Conservation (phyloP, 2,113 vertebrate genomes). For the Atrichornis clamosus region DNA sequence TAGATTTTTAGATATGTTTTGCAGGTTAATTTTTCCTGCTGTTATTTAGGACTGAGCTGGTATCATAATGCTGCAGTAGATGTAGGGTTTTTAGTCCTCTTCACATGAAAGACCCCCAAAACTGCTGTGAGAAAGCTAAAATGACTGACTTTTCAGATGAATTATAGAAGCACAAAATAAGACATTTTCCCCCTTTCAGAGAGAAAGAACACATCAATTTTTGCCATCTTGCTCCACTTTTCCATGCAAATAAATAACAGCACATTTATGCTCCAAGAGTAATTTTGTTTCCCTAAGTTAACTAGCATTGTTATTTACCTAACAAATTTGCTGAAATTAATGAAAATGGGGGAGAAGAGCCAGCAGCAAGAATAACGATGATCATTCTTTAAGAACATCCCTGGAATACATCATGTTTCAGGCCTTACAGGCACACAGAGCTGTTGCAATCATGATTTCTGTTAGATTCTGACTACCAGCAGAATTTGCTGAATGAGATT, state of each 20-base stretch:
- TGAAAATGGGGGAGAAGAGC: background rate
- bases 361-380: background rate
- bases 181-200: background rate
- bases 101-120: background rate
- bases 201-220: rapidly evolving
- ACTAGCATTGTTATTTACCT: background rate
- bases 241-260: background rate
- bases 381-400: background rate
- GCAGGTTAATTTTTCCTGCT: background rate
- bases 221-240: background rate
- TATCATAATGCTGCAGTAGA: background rate
- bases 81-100: background rate
- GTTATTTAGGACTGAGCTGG: background rate
- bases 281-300: background rate
- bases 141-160: background rate
- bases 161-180: background rate
- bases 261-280: background rate
- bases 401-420: background rate
- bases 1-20: background rate
- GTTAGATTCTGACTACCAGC: background rate
- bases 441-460: background rate
- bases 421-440: background rate
- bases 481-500: background rate
- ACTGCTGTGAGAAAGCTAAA: background rate
- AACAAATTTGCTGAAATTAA: background rate